Evolutionary conservation across 2,797 vertebrate species (phyloP), one percentile per base, ranked within the genome.

Genomic region (Phoebastria nigripes): DNA sequence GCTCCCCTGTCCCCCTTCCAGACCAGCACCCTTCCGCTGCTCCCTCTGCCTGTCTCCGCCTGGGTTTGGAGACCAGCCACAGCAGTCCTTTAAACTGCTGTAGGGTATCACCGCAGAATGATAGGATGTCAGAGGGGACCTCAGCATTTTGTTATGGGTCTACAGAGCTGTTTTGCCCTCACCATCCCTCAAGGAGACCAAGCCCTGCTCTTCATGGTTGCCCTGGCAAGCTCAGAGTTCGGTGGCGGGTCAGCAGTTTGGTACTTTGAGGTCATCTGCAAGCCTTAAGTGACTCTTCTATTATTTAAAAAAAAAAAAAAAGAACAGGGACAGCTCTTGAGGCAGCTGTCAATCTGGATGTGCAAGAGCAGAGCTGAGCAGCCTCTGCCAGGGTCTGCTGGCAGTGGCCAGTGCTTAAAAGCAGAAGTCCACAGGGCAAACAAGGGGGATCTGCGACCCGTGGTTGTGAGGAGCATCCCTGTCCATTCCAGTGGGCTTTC

Each of bases 401-500:
- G 12, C 41, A 59, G 31, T 47, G 42, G 13, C 42, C 41, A 67
- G 51, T 0, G 0, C 55, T 93, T 71, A 19, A 76, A 88, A 81
- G 25, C 44, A 20, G 26, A 55, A 70, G 15, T 72, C n/a, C 52
- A 31, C 29, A 22, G 42, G 13, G 58, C 26, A 85, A 83, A 65
- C 0, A 0, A 78, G 39, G 28, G 26, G 4, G 8, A 81, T 87
- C 42, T 35, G 29, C 1, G 4, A 49, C 69, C 33, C 1, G 0
- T 3, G 14, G n/a, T 35, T 71, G 39, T 56, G 46, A 93, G 56
- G 37, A 12, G 10, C 51, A 73, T 87, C 61, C 28, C 15, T 55
- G 15, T 59, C 76, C 28, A 2, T 89, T 89, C 55, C 74, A 55
- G 47, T 47, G 52, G 37, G 17, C 59, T 80, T 80, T 80, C 29